Evolutionary conservation across 2,113 vertebrate species (phyloP).

Genomic region (Xiphias gladius): DNA sequence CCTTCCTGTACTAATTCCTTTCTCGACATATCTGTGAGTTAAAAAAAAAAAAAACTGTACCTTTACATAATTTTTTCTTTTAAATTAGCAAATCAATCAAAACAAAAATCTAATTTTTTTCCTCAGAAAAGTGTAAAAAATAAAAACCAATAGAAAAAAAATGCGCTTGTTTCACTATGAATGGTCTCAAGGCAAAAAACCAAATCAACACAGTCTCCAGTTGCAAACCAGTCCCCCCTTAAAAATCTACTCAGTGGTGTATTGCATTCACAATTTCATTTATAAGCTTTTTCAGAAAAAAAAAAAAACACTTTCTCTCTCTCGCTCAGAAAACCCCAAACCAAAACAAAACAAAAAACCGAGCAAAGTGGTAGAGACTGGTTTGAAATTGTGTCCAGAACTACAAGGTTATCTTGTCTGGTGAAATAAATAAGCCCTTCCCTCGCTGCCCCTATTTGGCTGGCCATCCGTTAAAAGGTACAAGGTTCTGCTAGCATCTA

Average conservation of each 20-base stretch:
- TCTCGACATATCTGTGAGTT: constrained; percentile 32
- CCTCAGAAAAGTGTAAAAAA: constrained; percentile 43
- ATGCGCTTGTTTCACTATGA: constrained; percentile 41
- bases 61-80: constrained; percentile 21
- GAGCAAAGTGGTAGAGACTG: constrained; percentile 22
- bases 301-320: neutral
- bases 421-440: constrained; percentile 82
- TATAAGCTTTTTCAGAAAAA: constrained; percentile 38
- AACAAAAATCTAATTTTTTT: constrained; percentile 7
- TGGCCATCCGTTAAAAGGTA: constrained; percentile 64
- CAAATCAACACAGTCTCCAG: constrained; percentile 17
- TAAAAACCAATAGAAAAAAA: constrained; percentile 40
- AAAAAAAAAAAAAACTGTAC: constrained; percentile 45
- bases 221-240: constrained; percentile 56
- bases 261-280: constrained; percentile 43
- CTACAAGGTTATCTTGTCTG: constrained; percentile 55
- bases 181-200: constrained; percentile 63
- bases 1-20: constrained; percentile 22
- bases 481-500: constrained; percentile 61
- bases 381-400: constrained; percentile 55
- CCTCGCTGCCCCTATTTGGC: constrained; percentile 70
- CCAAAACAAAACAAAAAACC: constrained; percentile 1
- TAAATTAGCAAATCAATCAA: constrained; percentile 34
- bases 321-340: neutral
- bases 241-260: constrained; percentile 60